Evolutionary conservation across 2,113 vertebrate species (phyloP), one percentile per base, ranked within the genome.

Genomic region (Gymnogyps californianus): DNA sequence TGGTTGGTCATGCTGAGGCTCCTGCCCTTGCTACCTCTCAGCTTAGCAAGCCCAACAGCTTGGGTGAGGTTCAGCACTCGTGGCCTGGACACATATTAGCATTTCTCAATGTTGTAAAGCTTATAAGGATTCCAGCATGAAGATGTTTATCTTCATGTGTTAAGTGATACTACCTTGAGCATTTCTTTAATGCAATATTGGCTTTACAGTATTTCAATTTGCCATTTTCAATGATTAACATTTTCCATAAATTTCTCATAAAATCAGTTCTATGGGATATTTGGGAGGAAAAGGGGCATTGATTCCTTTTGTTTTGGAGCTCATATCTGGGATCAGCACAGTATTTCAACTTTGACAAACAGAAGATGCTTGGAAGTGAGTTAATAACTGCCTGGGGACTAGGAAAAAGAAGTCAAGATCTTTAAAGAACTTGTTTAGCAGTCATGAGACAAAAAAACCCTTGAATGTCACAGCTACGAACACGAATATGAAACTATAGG

Each of bases 1-100:
- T 0, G 1, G 20, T 2, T 4, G 3, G 14, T 9, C 32, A 4
- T 21, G 54, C 54, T 74, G 72, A 57, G 58, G 19, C 40, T 81
- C n/a, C 40, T 65, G 66, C 55, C 69, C 55, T 44, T 54, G 36
- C 40, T 20, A 0, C 8, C 11, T 42, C 36, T 49, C 40, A 42
- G 2, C 3, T 32, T 42, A 65, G 54, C 44, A 31, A 72, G 32
- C 31, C 42, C 42, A 62, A 15, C 34, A 62, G 38, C n/a, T 7
- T 29, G 26, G 8, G 5, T 20, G 42, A 79, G 24, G 21, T 10
- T 70, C 7, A 11, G 40, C 55, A 34, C 44, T 17, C 12, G 18
- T 58, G 42, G 8, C 24, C 16, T 6, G 14, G 16, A 46, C 38
- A 38, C 3, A 4, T 4, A 19, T 12, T 11, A n/a, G 9, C 9